A percentile compares a stretch with the other conserved stretches of the same genome.
Conservation (phyloP, 1,140 invertebrate genomes). For the Rhizoglyphus robini region DNA sequence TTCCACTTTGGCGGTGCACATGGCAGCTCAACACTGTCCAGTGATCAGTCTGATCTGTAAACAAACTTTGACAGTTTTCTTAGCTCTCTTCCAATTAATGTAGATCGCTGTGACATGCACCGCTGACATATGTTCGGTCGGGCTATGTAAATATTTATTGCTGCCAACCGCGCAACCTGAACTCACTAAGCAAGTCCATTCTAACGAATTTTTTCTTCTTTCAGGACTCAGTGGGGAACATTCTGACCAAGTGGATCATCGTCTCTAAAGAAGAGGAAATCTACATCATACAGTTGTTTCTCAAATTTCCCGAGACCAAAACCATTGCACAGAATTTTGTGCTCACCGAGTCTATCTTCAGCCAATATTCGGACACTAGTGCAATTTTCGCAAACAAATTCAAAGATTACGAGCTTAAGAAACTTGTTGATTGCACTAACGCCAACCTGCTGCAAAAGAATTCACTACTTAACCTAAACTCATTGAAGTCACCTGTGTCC, state of each 20-base stretch:
- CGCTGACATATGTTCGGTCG: not conserved
- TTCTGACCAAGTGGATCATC: conserved; percentile 55
- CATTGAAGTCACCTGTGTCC: not conserved
- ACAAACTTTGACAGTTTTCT: not conserved
- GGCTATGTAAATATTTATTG: conserved; percentile 4
- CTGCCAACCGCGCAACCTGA: not conserved
- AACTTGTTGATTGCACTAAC: not conserved
- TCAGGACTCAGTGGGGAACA: conserved; percentile 13
- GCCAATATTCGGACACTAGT: not conserved
- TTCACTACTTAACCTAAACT: not conserved
- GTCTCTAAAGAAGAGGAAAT: conserved; percentile 68
- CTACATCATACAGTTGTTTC: conserved; percentile 68
- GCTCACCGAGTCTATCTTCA: conserved; percentile 42
- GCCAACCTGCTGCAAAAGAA: not conserved
- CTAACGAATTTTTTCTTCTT: not conserved
- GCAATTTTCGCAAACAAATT: conserved; percentile 9
- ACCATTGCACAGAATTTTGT: conserved; percentile 63
- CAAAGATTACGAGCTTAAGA: conserved; percentile 4
- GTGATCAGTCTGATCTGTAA: not conserved
- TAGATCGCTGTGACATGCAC: not conserved
- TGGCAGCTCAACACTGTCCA: not conserved
- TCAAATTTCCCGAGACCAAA: conserved; percentile 65
- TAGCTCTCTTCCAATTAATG: not conserved
- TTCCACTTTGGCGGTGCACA: not conserved
- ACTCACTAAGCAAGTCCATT: not conserved